Percentiles rank a stretch among this genome's conserved stretches.
Evolutionary conservation across 2,113 vertebrate genomes (phyloP).

Genomic region (Ranitomeya imitator): DNA sequence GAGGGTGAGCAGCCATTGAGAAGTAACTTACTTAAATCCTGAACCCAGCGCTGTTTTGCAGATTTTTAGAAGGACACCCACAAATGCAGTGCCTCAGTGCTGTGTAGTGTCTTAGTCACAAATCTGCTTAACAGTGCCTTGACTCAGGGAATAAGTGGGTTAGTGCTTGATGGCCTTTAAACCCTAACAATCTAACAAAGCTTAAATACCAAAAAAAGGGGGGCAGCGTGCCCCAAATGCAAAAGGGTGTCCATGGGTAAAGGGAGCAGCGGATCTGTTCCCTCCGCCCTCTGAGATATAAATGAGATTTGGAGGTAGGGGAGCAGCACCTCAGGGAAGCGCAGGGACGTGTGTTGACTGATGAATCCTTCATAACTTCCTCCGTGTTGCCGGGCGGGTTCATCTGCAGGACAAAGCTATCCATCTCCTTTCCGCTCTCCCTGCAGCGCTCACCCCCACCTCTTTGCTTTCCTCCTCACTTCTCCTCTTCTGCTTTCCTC

Average conservation of each 20-base stretch:
- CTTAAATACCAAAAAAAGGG: slow-evolving; percentile 49
- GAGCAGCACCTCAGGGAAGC: slow-evolving; percentile 62
- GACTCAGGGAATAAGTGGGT: slow-evolving; percentile 37
- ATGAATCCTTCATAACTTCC: slow-evolving; percentile 77
- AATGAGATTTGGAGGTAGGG: slow-evolving; percentile 67
- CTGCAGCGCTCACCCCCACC: slow-evolving; percentile 55
- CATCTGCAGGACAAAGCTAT: slow-evolving; percentile 74
- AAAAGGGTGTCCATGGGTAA: slow-evolving; percentile 52
- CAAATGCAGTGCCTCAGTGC: slow-evolving; percentile 35
- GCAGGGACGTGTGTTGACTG: slow-evolving; percentile 69
- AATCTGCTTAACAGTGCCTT: slow-evolving; percentile 48
- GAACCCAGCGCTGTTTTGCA: slow-evolving; percentile 43
- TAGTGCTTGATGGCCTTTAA: slow-evolving; percentile 44
- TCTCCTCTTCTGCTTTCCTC: slow-evolving; percentile 51
- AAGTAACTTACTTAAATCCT: slow-evolving; percentile 32
- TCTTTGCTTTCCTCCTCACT: slow-evolving; percentile 58
- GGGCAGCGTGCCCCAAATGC: slow-evolving; percentile 50
- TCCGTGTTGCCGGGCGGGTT: slow-evolving; percentile 76
- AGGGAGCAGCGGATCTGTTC: slow-evolving; percentile 47
- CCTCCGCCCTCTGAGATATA: slow-evolving; percentile 62
- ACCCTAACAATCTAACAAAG: slow-evolving; percentile 45
- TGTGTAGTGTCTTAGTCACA: slow-evolving; percentile 32
- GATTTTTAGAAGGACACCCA: slow-evolving; percentile 46
- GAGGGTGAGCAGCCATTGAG: slow-evolving; percentile 26
- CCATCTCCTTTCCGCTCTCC: slow-evolving; percentile 64